Evolutionary conservation across 2,888 invertebrate species (phyloP), one percentile per base, ranked within the genome.

Genomic region (Plutella xylostella): DNA sequence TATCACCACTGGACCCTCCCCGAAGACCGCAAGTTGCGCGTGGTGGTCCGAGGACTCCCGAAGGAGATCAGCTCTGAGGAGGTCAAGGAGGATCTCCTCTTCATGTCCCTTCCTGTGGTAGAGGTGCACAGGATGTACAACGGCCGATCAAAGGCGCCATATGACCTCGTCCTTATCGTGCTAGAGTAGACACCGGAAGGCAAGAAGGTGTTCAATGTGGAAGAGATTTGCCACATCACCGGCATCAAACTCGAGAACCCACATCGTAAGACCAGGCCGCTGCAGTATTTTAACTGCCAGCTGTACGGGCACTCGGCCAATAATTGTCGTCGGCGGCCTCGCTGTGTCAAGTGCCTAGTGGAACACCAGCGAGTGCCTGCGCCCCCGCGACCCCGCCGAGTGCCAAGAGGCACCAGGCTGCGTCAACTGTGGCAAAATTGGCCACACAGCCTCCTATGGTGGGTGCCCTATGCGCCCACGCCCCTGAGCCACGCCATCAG

Each of bases 271-370:
- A 25, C 25, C 25, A 25, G 9, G 25, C 25, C 25, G 6, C 25
- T 25, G 5, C 25, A 25, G 25, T 25, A 9, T 9, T 25, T 25
- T 9, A 25, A 25, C 9, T 25, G 5, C 25, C 25, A 9, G 9
- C 25, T 25, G 5, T 25, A 25, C 9, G 25, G 25, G n/a, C 48
- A 48, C 22, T 33, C 40, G 0, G 30, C 46, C 5, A 22, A 46
- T 0, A 47, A 43, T 15, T 51, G 47, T 14, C 20, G 17, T 2
- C 45, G 33, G 2, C 34, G 30, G 0, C 45, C 48, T 3, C 40
- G 49, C 17, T 51, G 49, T 44, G 49, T 51, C 0, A 51, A 49
- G 25, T 49, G 46, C 42, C 35, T 48, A 2, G 49, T 42, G 0
- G 45, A 45, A 19, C 50, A 50, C 25, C 19, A 20, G 5, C 1